Evolutionary conservation across 2,113 vertebrate genomes (phyloP), one percentile per base, ranked within the genome.

Genomic region (Natator depressus): DNA sequence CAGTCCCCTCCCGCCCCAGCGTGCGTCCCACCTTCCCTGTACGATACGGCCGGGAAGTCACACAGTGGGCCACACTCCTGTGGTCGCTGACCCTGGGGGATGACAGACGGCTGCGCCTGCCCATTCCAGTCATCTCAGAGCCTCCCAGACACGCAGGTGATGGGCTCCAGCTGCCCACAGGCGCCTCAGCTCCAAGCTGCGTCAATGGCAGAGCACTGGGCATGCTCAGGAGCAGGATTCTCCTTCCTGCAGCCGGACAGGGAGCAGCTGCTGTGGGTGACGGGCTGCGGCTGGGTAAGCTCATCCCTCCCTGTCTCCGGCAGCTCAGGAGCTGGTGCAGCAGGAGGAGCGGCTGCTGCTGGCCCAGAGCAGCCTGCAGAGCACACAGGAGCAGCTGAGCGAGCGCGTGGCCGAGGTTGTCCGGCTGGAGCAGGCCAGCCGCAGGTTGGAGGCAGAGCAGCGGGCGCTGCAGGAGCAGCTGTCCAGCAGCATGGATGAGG

Each of bases 301-400:
- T 4, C 0, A 35, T 42, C 27, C 2, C 51, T 62, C 47, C 35
- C 35, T 47, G 2, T 42, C 76, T 82, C 91, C 55, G 38, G 69
- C 88, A 98, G 98, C 93, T n/a, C 88, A 98, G 96, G 95, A 97
- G 75, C 93, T 94, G 54, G 91, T 88, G 4, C 96, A 93, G 29
- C 97, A 95, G 89, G 96, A 98, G 93, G 98, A 98, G 62, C 98
- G 96, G 91, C 89, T 90, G 24, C 55, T 90, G 27, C 69, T 96
- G 81, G 88, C 97, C 85, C 96, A 84, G 55, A 80, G 59, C 2
- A 83, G 80, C 83, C 98, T 94, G 47, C 91, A 81, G 82, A 80
- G 46, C 3, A 24, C 88, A 9, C 97, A 98, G 50, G 89, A 98
- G 84, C 96, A 97, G 89, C 94, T 97, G 3, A 83, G 96, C 12